Base-by-base conservation (phyloP, 2,113 vertebrate species). In the Chionomys nivalis region DNA sequence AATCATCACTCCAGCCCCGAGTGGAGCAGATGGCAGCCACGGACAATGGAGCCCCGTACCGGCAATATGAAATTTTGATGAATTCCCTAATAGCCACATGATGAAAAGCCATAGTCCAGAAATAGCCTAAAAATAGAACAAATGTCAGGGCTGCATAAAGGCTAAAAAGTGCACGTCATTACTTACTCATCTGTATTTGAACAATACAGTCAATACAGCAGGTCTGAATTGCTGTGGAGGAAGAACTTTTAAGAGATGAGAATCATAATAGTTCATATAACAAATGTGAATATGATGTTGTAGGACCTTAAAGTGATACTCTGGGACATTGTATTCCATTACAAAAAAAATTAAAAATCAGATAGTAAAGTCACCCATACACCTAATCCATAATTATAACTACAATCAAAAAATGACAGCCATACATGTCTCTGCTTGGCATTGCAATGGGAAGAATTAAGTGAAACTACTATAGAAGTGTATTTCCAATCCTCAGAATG, bases 31-130 rank as follows among this genome's bases (percentile, higher is more conserved):
- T 90, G 96, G 96, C 95, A 97, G 90, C 88, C 89, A 73, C 7
- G 3, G 89, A 88, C 96, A 95, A 92, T 10, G 95, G 77, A 89
- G 92, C 87, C 68, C 52, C 65, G 10, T 44, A n/a, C 36, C 19
- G 66, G 78, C 19, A 0, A 70, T 26, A 98, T 96, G 75, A 98
- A 97, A 97, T 73, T 96, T 96, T 97, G 92, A 97, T 98, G 96
- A 98, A 93, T 87, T 92, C 91, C 66, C 96, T 94, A 93, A 96
- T 91, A 92, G 89, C 52, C 81, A 61, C 47, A 82, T 58, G 94
- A 96, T 85, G 85, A 93, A 95, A 93, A 87, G 65, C 89, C 73
- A 11, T 72, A 28, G 89, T 93, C 93, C 66, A 94, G 77, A 95
- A 96, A 93, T 36, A 44, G 72, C 21, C 88, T 89, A 96, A 96